Evolutionary conservation across 2,888 invertebrate species (phyloP).

Genomic region (Dione vanillae): DNA sequence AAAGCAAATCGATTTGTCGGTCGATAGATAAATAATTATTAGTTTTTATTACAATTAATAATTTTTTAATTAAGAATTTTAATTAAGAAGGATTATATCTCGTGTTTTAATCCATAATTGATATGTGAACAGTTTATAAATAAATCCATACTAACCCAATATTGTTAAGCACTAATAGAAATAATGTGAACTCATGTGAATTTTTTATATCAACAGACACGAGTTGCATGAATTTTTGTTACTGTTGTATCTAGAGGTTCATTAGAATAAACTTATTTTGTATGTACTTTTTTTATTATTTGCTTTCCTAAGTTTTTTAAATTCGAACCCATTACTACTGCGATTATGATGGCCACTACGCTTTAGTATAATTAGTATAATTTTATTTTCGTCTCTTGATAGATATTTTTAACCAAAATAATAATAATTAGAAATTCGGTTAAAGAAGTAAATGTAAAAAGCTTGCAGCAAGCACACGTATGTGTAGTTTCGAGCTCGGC

Average conservation of each 20-base stretch:
- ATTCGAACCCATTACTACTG: no score
- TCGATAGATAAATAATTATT: background rate
- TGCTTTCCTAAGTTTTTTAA: no score
- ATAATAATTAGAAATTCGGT: background rate
- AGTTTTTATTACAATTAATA: no score
- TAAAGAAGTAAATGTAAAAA: background rate
- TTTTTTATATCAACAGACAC: background rate
- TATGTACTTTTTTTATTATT: background rate
- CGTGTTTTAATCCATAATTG: no score
- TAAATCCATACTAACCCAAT: background rate
- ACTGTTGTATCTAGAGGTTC: background rate
- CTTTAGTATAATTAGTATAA: no score
- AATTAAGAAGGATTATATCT: no score
- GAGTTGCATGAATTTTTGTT: constrained; percentile 7
- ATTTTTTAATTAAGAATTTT: no score
- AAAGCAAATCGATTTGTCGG: background rate
- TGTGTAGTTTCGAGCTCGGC: background rate
- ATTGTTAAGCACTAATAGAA: background rate
- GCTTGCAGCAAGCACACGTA: background rate
- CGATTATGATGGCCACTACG: no score
- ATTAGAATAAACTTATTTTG: constrained; percentile 2
- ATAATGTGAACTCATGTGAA: background rate
- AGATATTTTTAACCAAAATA: no score
- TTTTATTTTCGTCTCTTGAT: no score
- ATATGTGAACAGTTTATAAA: no score